phyloP scores from a whole-genome alignment of 2,113 vertebrate genomes.

The Chascanopsetta lugubris region DNA sequence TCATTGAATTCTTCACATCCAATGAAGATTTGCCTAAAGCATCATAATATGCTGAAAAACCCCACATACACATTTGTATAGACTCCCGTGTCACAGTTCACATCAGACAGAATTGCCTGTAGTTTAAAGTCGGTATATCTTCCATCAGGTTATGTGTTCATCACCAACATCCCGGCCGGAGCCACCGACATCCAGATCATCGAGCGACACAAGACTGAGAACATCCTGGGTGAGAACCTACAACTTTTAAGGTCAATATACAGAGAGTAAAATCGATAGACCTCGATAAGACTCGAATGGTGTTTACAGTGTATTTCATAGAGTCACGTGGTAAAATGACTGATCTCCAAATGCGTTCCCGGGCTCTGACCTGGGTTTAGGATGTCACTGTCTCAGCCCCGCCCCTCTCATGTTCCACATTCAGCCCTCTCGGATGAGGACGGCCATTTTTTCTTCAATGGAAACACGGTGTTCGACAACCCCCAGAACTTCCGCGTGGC shows the following conservation, averaged over 20 bases:
- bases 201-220: constrained; percentile 89
- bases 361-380: neutral
- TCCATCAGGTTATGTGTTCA: constrained; percentile 84
- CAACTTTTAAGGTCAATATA: constrained; percentile 56
- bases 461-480: constrained; percentile 87
- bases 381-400: neutral
- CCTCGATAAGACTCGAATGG: too few species aligned
- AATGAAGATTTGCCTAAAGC: too few species aligned
- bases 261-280: constrained; percentile 64
- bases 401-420: constrained; percentile 7
- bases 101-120: neutral
- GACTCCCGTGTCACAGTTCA: neutral
- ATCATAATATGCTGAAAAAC: too few species aligned
- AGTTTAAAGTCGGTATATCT: constrained; percentile 6
- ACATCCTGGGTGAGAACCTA: constrained; percentile 85
- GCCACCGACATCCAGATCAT: constrained; percentile 90
- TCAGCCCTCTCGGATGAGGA: constrained; percentile 88
- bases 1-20: too few species aligned
- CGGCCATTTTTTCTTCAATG: constrained; percentile 90
- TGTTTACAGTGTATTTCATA: too few species aligned
- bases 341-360: too few species aligned
- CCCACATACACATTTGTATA: too few species aligned
- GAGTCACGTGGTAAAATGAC: too few species aligned
- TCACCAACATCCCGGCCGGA: constrained; percentile 88
- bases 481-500: constrained; percentile 90